Evolutionary conservation across 1,140 invertebrate species (phyloP), one percentile per base, ranked within the genome.

Genomic region (Forficula auricularia): DNA sequence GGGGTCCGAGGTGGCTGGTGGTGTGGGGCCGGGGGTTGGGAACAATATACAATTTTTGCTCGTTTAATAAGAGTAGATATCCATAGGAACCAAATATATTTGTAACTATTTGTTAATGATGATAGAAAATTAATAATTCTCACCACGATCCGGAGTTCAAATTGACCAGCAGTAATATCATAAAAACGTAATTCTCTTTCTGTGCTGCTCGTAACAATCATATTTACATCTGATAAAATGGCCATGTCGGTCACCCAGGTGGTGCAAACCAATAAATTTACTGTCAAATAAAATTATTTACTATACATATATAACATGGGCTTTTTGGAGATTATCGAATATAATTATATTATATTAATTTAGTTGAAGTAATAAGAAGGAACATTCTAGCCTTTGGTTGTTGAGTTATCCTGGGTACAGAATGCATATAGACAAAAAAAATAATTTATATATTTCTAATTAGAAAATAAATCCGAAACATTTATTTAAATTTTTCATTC

Each of bases 111-210:
- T 6, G 33, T 13, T 9, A 9, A 33, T 6, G 16, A 9, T 34
- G 16, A 31, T 7, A 42, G 9, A 38, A 18, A 37, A n/a, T n/a
- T n/a, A n/a, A n/a, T n/a, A 6, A 39, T 19, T 16, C 41, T 36
- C 20, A 48, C 46, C 15, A 40, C 20, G 1, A 39, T 35, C 22
- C 40, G 45, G 8, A 45, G 19, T 27, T 45, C 15, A 54, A 79
- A 79, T 33, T 75, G 77, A 19, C 67, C 70, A 8, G 73, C 75
- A 1, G 70, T 71, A 10, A 70, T 75, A 50, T 80, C 77, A 52
- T 79, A 80, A 56, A 82, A 80, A 48, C 75, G 63, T n/a, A 80
- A 52, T 53, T 78, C 76, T 2, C 71, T 57, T 56, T 80, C 76
- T 2, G 72, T 70, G 2, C 75, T 75, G 42, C 73, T 71, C 4